phyloP scores from a whole-genome alignment of 1,140 invertebrate species.

The Idris sp. region DNA sequence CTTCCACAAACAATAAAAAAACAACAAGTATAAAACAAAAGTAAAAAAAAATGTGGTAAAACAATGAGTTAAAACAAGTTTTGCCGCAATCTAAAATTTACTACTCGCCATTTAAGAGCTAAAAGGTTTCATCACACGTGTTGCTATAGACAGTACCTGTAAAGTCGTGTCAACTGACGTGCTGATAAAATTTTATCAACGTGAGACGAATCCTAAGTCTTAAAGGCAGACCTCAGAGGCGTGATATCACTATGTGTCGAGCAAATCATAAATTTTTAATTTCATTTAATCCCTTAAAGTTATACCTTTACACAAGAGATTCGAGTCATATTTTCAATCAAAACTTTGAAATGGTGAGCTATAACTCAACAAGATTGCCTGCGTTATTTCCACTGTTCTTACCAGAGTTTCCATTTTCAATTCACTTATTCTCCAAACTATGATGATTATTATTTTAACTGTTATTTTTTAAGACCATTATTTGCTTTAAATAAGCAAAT shows the following conservation, averaged over 20 bases:
- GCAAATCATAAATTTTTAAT: conserved; percentile 55
- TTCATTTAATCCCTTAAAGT: conserved; percentile 51
- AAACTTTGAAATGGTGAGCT: conserved; percentile 30
- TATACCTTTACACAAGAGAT: conserved; percentile 10
- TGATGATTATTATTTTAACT: background rate
- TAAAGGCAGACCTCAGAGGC: no score
- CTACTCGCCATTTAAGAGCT: conserved; percentile 13
- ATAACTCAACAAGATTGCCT: conserved; percentile 39
- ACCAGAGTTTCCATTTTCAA: conserved; percentile 20
- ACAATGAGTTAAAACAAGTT: background rate
- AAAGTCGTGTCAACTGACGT: conserved; percentile 25
- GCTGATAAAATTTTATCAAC: conserved; percentile 38
- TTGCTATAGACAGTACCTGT: conserved; percentile 22
- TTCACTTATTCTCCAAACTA: no score
- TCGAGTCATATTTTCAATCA: conserved; percentile 44
- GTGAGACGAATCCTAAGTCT: conserved; percentile 11
- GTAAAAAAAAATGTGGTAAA: conserved; percentile 1
- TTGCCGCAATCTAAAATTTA: conserved; percentile 21
- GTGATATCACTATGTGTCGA: conserved; percentile 18
- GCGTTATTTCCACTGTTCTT: conserved; percentile 23
- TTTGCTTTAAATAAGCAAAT: no score
- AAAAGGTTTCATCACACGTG: conserved; percentile 35
- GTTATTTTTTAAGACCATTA: no score
- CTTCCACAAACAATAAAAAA: no score
- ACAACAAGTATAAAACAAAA: no score